A percentile compares a stretch with the other conserved stretches of the same genome.
These are phyloP conservation scores for Antechinus flavipes DNA, from an alignment of 2,113 vertebrate genomes.

Conservation along the genomic window DNA sequence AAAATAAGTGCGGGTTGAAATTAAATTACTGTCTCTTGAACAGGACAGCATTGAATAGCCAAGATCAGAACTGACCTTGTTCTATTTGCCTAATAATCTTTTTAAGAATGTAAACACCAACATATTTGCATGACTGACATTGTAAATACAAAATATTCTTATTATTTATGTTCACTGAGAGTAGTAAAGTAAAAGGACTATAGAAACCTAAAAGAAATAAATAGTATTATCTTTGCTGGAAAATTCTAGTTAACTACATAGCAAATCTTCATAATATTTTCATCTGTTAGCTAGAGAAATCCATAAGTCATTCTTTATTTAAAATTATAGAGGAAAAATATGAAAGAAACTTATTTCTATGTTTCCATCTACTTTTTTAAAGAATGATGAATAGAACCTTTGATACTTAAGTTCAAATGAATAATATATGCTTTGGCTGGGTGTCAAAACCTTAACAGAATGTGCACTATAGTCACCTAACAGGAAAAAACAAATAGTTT, in stretches of 20 bases:
- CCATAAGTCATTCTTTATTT: slow-evolving; percentile 78
- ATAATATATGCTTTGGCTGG: slow-evolving; percentile 86
- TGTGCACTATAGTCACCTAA: slow-evolving; percentile 83
- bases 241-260: slow-evolving; percentile 69
- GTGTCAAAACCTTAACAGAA: slow-evolving; percentile 85
- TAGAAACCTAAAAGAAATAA: slow-evolving; percentile 77
- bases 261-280: slow-evolving; percentile 73
- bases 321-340: slow-evolving; percentile 81
- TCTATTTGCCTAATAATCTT: slow-evolving; percentile 40
- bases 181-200: slow-evolving; percentile 50
- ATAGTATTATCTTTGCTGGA: slow-evolving; percentile 59
- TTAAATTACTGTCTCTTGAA: slow-evolving; percentile 16
- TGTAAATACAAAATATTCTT: slow-evolving; percentile 70
- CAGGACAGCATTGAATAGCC: slow-evolving; percentile 66
- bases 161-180: slow-evolving; percentile 70
- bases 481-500: slow-evolving; percentile 88
- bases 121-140: slow-evolving; percentile 73
- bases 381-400: slow-evolving; percentile 84
- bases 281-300: slow-evolving; percentile 72
- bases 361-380: slow-evolving; percentile 60
- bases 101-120: slow-evolving; percentile 55
- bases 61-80: slow-evolving; percentile 45
- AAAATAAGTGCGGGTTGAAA: not conserved
- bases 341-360: slow-evolving; percentile 79
- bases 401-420: slow-evolving; percentile 83